Conservation (phyloP, 2,797 vertebrate species). For the Danio albolineatus region DNA sequence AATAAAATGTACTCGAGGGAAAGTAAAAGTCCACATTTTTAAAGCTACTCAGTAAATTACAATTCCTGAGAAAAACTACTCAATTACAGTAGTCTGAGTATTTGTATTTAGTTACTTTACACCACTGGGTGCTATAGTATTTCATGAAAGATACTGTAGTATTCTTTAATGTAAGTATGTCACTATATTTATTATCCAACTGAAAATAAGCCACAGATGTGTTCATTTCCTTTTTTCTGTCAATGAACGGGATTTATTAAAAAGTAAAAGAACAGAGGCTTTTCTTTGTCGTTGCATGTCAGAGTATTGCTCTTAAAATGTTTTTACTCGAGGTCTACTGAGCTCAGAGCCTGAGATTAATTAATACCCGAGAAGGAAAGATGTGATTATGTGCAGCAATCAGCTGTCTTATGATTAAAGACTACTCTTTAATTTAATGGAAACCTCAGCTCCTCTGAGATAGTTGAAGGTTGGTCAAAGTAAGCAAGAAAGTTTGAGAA, state of each 20-base stretch:
- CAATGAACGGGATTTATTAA: background rate
- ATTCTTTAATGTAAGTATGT: background rate
- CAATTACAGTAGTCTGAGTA: too few relatives aligned
- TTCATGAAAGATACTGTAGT: too few relatives aligned
- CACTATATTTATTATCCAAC: background rate
- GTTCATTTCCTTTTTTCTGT: background rate
- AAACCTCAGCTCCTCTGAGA: constrained; percentile 3
- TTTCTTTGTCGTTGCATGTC: constrained; percentile 3
- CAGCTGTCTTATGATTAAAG: background rate
- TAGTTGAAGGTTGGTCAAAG: background rate
- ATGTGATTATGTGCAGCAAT: background rate
- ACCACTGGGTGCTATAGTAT: too few relatives aligned
- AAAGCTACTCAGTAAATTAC: too few relatives aligned
- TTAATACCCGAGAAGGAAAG: constrained; percentile 28
- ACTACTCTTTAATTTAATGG: constrained; percentile 16
- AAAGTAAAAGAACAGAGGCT: constrained; percentile 8
- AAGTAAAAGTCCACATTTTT: too few relatives aligned
- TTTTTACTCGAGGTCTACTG: background rate
- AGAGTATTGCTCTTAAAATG: constrained; percentile 20
- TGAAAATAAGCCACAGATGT: background rate
- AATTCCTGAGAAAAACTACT: too few relatives aligned
- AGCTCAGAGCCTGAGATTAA: constrained; percentile 5
- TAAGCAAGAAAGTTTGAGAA: background rate
- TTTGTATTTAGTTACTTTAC: too few relatives aligned
- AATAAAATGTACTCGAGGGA: too few relatives aligned